A percentile compares a stretch with the other conserved stretches of the same genome.
Evolutionary conservation across 1,140 invertebrate genomes (phyloP).

Genomic region (Formica selysi): DNA sequence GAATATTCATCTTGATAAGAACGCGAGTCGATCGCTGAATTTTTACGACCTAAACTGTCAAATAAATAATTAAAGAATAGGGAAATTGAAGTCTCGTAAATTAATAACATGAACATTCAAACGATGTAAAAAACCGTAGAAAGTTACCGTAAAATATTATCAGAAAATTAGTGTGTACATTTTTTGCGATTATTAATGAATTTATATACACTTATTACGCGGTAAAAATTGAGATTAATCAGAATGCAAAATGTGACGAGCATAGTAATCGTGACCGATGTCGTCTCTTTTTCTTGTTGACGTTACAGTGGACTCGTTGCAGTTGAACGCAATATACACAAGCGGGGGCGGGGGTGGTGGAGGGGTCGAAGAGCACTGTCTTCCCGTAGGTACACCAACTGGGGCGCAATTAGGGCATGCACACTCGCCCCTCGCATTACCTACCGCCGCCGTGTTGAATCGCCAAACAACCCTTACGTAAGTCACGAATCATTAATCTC

Average conservation of each 20-base stretch:
- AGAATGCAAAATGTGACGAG: not conserved
- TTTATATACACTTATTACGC: not conserved
- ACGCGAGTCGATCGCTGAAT: not conserved
- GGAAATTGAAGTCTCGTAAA: not conserved
- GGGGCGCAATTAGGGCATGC: conserved; percentile 81
- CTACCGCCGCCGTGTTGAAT: conserved; percentile 84
- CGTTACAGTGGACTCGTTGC: conserved; percentile 84
- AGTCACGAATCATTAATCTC: conserved; percentile 70
- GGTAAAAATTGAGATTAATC: conserved; percentile 4
- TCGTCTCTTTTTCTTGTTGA: conserved; percentile 47
- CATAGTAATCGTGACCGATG: conserved; percentile 39
- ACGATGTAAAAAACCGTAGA: not conserved
- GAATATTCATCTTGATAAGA: conserved; percentile 35
- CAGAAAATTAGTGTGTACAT: not conserved
- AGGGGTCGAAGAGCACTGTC: conserved; percentile 80
- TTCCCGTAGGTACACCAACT: conserved; percentile 78
- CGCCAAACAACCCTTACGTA: conserved; percentile 85
- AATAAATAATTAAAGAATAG: conserved; percentile 17
- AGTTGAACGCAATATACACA: conserved; percentile 82
- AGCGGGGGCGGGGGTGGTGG: conserved; percentile 79
- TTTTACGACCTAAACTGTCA: not conserved
- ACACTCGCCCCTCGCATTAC: conserved; percentile 84
- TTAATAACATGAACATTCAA: not conserved
- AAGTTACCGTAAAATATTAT: not conserved
- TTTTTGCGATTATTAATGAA: not conserved